phyloP scores from a whole-genome alignment of 2,797 vertebrate species.

The Xerus rutilus region DNA sequence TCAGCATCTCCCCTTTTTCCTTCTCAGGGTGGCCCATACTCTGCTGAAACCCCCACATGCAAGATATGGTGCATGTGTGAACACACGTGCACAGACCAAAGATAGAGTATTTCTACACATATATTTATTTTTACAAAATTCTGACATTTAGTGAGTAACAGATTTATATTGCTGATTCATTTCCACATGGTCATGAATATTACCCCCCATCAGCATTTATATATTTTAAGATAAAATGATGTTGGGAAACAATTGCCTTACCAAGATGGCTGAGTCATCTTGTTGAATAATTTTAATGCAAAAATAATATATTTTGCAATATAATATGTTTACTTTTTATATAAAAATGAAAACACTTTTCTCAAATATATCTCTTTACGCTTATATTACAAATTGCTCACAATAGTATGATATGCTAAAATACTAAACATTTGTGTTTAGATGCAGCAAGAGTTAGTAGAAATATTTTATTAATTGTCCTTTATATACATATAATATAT shows the following conservation, averaged over 20 bases:
- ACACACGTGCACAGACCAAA: constrained; percentile 76
- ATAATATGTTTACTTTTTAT: constrained; percentile 77
- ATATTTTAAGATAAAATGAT: constrained; percentile 38
- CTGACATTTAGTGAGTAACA: not conserved
- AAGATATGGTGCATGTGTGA: not conserved
- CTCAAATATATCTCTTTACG: constrained; percentile 82
- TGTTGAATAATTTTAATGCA: constrained; percentile 60
- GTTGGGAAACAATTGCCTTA: constrained; percentile 60
- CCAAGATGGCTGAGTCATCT: constrained; percentile 52
- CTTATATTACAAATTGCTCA: constrained; percentile 69
- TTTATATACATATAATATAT: constrained; percentile 79
- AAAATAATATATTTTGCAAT: constrained; percentile 79
- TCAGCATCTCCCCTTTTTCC: constrained; percentile 66
- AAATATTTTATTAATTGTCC: constrained; percentile 82
- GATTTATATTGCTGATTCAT: not conserved
- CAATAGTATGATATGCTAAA: constrained; percentile 48
- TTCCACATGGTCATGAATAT: constrained; percentile 59
- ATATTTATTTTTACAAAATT: not conserved
- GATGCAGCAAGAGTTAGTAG: constrained; percentile 78
- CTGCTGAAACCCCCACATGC: constrained; percentile 1
- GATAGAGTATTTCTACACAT: not conserved
- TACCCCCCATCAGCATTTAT: not conserved
- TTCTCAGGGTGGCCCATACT: not conserved
- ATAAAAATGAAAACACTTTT: constrained; percentile 80
- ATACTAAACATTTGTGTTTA: constrained; percentile 69